Conservation (phyloP, 2,888 invertebrate genomes). For the Crematogaster levior region DNA sequence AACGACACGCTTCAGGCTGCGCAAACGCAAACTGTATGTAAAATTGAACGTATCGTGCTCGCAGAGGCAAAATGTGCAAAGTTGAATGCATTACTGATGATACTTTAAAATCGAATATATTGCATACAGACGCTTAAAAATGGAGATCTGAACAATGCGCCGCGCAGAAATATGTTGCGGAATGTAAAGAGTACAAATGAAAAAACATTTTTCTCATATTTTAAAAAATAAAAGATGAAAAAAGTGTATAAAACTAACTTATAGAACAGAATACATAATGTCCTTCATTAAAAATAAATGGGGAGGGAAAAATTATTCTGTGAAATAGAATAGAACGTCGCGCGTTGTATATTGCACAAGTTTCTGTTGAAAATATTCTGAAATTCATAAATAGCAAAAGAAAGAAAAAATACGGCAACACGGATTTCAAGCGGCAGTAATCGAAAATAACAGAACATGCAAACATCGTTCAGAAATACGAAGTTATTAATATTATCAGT, state of each 20-base stretch:
- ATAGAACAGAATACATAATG: background rate
- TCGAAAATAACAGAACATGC: constrained; percentile 8
- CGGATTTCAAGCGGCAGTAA: background rate
- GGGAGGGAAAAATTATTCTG: background rate
- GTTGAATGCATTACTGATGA: background rate
- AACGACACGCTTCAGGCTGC: constrained; percentile 39
- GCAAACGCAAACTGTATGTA: background rate
- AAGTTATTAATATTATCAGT: constrained; percentile 51
- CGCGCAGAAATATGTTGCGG: background rate
- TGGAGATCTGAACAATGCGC: background rate
- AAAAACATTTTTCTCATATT: background rate
- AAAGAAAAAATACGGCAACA: background rate
- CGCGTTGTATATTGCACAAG: background rate
- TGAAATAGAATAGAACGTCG: background rate
- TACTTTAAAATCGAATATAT: background rate
- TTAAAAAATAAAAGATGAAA: background rate
- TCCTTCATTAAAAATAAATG: background rate
- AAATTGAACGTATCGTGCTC: constrained; percentile 18
- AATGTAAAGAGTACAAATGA: constrained; percentile 7
- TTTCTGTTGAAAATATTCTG: background rate
- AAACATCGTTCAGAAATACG: constrained; percentile 16
- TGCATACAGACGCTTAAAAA: background rate
- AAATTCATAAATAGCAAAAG: constrained; percentile 19
- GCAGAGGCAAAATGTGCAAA: background rate
- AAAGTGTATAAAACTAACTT: background rate